Conservation (phyloP, 2,113 vertebrate genomes). For the Sceloporus undulatus region DNA sequence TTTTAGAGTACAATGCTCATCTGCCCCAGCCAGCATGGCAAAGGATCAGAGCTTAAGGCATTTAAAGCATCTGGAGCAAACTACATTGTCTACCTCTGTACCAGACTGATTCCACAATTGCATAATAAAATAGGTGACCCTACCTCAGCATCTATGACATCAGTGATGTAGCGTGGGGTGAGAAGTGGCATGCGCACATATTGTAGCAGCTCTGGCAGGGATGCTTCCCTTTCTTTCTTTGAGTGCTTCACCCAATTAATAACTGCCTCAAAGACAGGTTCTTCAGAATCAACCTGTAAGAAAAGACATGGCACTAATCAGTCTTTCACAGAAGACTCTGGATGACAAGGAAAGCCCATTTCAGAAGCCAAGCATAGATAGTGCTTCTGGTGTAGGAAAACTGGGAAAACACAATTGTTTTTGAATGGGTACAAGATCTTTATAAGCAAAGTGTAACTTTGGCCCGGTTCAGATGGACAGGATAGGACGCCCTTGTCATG, state of each 20-base stretch:
- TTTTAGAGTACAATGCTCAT: not conserved
- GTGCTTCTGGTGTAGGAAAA: not conserved
- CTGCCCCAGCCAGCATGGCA: not conserved
- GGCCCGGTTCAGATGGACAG: too few species aligned
- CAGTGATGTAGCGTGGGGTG: constrained; percentile 97
- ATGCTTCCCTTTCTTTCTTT: constrained; percentile 89
- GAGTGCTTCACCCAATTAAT: constrained; percentile 98
- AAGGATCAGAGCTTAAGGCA: not conserved
- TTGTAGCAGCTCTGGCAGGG: constrained; percentile 91
- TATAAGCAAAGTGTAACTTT: not conserved
- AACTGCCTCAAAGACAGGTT: constrained; percentile 96
- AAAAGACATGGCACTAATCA: not conserved
- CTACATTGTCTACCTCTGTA: not conserved
- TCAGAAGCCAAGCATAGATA: not conserved
- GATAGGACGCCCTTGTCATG: too few species aligned
- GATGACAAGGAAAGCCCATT: not conserved
- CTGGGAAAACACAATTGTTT: not conserved
- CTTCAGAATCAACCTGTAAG: constrained; percentile 94
- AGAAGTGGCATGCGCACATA: constrained; percentile 97
- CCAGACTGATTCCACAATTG: not conserved
- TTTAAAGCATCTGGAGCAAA: not conserved
- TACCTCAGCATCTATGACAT: constrained; percentile 98
- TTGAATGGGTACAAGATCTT: not conserved
- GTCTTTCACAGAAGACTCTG: fast-evolving
- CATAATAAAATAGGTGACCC: not conserved